Conservation (phyloP, 2,113 vertebrate genomes). For the Microcebus tavaratra region DNA sequence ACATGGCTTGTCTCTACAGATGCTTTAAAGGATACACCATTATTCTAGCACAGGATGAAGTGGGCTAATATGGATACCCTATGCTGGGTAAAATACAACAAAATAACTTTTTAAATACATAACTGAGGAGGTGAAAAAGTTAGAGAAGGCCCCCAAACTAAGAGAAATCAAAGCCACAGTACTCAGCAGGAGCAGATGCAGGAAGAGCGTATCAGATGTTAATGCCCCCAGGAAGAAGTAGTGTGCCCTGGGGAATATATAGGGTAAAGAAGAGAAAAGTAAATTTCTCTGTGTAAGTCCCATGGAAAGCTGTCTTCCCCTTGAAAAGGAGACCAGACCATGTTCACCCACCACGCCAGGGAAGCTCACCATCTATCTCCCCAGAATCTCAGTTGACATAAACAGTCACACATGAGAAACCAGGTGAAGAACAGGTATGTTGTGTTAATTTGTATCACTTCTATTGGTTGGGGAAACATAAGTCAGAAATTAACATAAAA, state of each 20-base stretch:
- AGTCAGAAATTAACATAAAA: not conserved
- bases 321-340: not conserved
- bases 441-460: not conserved
- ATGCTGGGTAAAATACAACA: not conserved
- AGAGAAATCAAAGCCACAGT: not conserved
- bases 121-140: not conserved
- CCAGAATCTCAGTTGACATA: not conserved
- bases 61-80: not conserved
- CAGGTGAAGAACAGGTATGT: not conserved
- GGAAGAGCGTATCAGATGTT: not conserved
- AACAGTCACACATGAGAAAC: not conserved
- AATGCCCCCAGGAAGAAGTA: not conserved
- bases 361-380: not conserved
- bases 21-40: not conserved
- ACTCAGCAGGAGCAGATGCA: not conserved
- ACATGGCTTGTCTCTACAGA: not conserved
- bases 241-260: not conserved
- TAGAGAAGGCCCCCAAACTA: not conserved
- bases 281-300: not conserved
- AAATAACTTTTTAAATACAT: not conserved
- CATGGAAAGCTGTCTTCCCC: not conserved
- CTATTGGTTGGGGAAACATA: not conserved
- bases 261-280: not conserved
- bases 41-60: not conserved
- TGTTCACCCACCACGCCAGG: not conserved